Conservation (phyloP, 2,888 invertebrate species). For the Catocala fraxini region DNA sequence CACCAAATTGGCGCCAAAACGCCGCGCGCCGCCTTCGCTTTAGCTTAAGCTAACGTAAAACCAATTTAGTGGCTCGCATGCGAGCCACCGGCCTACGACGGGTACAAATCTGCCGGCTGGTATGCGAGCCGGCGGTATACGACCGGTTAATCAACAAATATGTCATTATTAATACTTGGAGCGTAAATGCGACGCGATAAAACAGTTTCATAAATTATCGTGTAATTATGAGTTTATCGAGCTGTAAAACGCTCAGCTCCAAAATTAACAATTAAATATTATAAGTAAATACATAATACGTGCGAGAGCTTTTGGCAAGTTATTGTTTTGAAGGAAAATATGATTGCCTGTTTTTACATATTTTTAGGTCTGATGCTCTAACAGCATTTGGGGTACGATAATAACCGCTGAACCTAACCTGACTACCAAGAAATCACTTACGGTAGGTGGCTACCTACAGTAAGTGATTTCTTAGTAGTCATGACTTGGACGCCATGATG, state of each 20-base stretch:
- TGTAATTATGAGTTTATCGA: conserved; percentile 42
- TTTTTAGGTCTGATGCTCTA: conserved; percentile 70
- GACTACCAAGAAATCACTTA: not conserved
- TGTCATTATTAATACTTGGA: conserved; percentile 44
- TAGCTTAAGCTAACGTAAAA: too few relatives aligned
- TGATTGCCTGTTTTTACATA: not conserved
- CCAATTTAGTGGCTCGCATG: too few relatives aligned
- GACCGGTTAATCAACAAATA: conserved; percentile 43
- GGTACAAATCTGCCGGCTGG: too few relatives aligned
- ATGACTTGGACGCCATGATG: too few relatives aligned
- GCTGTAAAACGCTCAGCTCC: conserved; percentile 32
- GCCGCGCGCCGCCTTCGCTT: too few relatives aligned
- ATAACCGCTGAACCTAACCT: not conserved
- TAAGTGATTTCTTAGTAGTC: too few relatives aligned
- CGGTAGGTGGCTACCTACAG: conserved; percentile 16
- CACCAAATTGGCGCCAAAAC: too few relatives aligned
- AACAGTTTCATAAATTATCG: conserved; percentile 47
- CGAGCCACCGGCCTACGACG: too few relatives aligned
- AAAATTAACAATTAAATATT: conserved; percentile 30
- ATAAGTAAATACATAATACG: conserved; percentile 15
- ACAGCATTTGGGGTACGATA: conserved; percentile 12
- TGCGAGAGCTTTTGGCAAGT: too few relatives aligned
- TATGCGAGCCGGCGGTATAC: too few relatives aligned
- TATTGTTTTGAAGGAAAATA: too few relatives aligned
- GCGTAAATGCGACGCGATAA: conserved; percentile 39